phyloP scores from a whole-genome alignment of 2,888 invertebrate genomes.

The Brenthis daphne region DNA sequence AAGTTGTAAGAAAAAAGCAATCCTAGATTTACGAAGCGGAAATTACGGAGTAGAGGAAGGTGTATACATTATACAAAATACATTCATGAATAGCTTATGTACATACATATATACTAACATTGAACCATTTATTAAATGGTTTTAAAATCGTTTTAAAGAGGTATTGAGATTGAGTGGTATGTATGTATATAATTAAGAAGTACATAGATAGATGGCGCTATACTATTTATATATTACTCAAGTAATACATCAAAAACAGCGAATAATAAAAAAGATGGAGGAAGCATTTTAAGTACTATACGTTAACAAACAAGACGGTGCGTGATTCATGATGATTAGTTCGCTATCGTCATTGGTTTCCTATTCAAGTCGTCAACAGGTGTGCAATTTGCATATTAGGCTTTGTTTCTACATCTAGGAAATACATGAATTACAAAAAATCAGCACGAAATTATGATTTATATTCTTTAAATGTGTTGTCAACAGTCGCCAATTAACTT shows the following conservation, averaged over 20 bases:
- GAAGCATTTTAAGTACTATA: too few species aligned
- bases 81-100: not conserved
- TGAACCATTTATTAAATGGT: not conserved
- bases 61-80: not conserved
- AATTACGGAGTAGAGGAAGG: not conserved
- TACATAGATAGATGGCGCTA: too few species aligned
- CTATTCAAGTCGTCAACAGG: slow-evolving; percentile 9
- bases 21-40: not conserved
- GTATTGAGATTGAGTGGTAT: too few species aligned
- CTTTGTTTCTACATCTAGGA: not conserved
- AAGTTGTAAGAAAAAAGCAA: slow-evolving; percentile 2
- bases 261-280: not conserved
- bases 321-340: slow-evolving; percentile 9
- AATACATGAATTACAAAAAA: not conserved
- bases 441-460: too few species aligned
- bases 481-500: too few species aligned
- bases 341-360: slow-evolving; percentile 6
- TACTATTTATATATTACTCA: not conserved
- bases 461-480: too few species aligned
- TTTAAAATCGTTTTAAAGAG: too few species aligned
- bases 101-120: slow-evolving; percentile 6
- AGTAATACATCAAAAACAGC: not conserved
- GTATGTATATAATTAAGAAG: too few species aligned
- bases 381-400: slow-evolving; percentile 2
- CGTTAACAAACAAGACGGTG: not conserved